Percentiles rank a stretch among this genome's conserved stretches.
These are phyloP conservation scores for Typhlichthys eigenmanni DNA, from an alignment of 2,797 vertebrate genomes.

Conservation along the genomic window DNA sequence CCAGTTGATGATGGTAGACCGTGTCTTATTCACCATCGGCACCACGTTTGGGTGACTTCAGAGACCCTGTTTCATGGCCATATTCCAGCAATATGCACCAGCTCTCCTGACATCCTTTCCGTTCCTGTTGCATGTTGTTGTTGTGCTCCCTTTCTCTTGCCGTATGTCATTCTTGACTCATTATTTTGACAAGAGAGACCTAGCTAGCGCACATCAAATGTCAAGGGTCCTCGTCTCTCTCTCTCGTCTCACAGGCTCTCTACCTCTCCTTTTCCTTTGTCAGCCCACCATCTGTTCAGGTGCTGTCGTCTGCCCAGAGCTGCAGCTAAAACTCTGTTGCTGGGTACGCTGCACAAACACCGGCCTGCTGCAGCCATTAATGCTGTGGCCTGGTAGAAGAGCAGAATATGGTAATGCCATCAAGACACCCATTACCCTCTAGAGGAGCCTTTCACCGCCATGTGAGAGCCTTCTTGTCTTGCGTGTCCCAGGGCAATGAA, in stretches of 20 bases:
- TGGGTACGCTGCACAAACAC: constrained; percentile 6
- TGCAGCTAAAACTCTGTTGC: constrained; percentile 22
- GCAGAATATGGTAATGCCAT: background rate
- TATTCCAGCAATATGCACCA: no score
- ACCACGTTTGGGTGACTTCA: no score
- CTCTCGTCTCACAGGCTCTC: background rate
- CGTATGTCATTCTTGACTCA: background rate
- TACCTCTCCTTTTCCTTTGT: constrained; percentile 1
- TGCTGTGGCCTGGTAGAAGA: constrained; percentile 11
- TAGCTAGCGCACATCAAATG: background rate
- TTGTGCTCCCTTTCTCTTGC: background rate
- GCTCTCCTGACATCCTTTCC: no score
- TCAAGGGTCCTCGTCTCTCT: background rate
- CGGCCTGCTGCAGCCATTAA: constrained; percentile 11
- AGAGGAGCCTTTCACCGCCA: background rate
- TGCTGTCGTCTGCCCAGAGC: constrained; percentile 17
- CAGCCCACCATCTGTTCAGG: constrained; percentile 31
- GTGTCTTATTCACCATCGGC: no score
- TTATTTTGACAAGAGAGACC: background rate
- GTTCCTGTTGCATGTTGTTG: no score
- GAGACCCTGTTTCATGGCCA: no score
- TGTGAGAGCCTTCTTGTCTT: background rate
- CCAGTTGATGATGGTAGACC: no score
- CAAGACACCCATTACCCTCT: background rate
- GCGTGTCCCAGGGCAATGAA: background rate